Conservation (phyloP, 2,888 invertebrate species). For the Mythimna pallens region DNA sequence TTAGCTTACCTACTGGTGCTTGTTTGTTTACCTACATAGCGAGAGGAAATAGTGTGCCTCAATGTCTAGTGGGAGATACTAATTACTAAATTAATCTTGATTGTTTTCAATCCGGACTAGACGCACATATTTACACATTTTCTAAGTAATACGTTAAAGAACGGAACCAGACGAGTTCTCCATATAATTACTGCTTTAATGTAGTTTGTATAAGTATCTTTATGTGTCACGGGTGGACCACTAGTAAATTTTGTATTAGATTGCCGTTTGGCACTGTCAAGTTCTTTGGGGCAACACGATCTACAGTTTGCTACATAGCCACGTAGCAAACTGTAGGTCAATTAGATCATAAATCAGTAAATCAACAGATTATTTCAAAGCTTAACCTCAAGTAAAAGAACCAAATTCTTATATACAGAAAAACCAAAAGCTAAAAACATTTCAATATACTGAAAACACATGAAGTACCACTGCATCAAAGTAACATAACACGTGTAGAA, state of each 20-base stretch:
- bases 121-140: slow-evolving; percentile 46
- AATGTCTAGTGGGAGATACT: slow-evolving; percentile 37
- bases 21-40: slow-evolving; percentile 23
- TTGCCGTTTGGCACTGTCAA: not conserved
- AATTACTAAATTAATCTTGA: slow-evolving; percentile 36
- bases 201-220: not conserved
- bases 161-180: slow-evolving; percentile 3
- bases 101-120: slow-evolving; percentile 13
- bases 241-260: not conserved
- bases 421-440: not conserved
- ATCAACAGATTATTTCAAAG: not conserved
- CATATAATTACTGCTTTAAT: not conserved
- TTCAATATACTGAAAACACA: not conserved
- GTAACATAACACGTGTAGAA: slow-evolving; percentile 32
- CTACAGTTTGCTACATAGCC: not conserved
- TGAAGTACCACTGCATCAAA: not conserved
- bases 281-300: not conserved
- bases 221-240: not conserved
- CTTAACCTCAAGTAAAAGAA: not conserved
- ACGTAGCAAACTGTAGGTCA: not conserved
- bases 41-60: slow-evolving; percentile 38
- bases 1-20: slow-evolving; percentile 54
- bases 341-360: not conserved
- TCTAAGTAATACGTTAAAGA: slow-evolving; percentile 4
- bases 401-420: not conserved